A percentile compares a stretch with the other conserved stretches of the same genome.
Evolutionary conservation across 2,888 invertebrate genomes (phyloP).

Genomic region (Rhagophthalmus giganteus): DNA sequence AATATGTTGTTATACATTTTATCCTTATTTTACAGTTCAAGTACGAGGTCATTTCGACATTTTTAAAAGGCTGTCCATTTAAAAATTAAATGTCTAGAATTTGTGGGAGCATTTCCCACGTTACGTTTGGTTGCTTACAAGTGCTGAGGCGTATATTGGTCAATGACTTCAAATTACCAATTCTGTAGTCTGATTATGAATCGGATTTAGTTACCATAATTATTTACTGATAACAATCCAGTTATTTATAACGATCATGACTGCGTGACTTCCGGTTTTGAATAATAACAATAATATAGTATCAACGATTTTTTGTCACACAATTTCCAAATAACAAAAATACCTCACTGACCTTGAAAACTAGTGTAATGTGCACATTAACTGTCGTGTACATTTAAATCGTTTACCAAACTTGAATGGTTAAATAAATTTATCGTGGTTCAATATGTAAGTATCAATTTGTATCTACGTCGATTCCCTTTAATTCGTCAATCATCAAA

Average conservation of each 20-base stretch:
- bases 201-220: conserved; percentile 14
- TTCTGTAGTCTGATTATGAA: conserved; percentile 5
- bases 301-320: too few species aligned
- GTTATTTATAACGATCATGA: neutral
- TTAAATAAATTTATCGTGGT: neutral
- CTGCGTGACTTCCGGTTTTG: neutral
- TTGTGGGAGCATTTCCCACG: conserved; percentile 27
- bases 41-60: conserved; percentile 24
- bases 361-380: neutral
- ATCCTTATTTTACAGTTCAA: conserved; percentile 17
- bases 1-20: conserved; percentile 2
- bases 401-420: neutral
- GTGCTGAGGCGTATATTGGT: conserved; percentile 23
- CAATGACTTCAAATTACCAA: conserved; percentile 23
- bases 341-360: neutral
- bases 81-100: conserved; percentile 26
- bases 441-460: too few species aligned
- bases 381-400: neutral
- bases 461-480: neutral
- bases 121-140: conserved; percentile 22
- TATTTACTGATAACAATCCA: conserved; percentile 12
- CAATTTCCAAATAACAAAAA: too few species aligned
- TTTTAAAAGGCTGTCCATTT: conserved; percentile 25
- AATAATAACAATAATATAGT: neutral
- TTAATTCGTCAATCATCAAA: neutral